phyloP scores from a whole-genome alignment of 2,113 vertebrate species.

The Silurus asotus region DNA sequence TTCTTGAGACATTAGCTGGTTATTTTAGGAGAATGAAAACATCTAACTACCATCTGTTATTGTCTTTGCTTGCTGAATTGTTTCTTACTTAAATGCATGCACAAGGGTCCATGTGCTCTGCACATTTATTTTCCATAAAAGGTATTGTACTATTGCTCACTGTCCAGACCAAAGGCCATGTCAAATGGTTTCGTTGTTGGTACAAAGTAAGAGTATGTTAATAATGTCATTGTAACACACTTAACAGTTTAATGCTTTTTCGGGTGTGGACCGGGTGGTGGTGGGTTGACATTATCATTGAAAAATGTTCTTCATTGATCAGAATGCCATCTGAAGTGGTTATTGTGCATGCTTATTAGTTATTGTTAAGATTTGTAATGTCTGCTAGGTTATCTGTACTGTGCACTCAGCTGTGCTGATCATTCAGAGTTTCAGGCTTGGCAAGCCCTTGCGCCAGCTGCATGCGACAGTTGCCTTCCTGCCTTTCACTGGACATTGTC shows the following conservation, averaged over 20 bases:
- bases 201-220: neutral
- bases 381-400: neutral
- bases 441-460: constrained; percentile 46
- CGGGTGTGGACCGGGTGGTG: neutral
- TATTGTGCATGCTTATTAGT: neutral
- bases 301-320: neutral
- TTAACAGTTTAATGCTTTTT: neutral
- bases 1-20: constrained; percentile 47
- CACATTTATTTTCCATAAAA: constrained; percentile 59
- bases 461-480: constrained; percentile 48
- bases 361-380: neutral
- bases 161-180: constrained; percentile 23
- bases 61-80: constrained; percentile 8
- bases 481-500: neutral
- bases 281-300: neutral
- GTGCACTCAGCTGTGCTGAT: constrained; percentile 47
- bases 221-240: neutral
- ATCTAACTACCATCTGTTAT: constrained; percentile 36
- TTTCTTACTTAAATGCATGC: constrained; percentile 6
- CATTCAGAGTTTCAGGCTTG: constrained; percentile 26
- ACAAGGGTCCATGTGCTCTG: constrained; percentile 20
- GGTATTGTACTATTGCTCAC: constrained; percentile 40
- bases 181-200: neutral
- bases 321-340: neutral
- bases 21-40: constrained; percentile 55